Evolutionary conservation across 2,797 vertebrate species (phyloP).

Genomic region (Anisognathus igniventris): DNA sequence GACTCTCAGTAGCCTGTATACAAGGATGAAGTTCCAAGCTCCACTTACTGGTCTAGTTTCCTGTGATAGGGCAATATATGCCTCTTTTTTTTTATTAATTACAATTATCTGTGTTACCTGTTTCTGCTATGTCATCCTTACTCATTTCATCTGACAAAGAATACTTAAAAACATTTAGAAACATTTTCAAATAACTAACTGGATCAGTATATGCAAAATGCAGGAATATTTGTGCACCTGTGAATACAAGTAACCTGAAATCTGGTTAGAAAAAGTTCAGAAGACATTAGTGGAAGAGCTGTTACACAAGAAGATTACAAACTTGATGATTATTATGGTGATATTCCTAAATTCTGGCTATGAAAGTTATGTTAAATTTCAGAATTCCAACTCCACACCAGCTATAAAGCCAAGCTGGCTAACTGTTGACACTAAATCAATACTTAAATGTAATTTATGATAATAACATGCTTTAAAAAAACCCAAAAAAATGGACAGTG

Average conservation of each 20-base stretch:
- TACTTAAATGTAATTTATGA: neutral
- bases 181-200: neutral
- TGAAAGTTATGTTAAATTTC: neutral
- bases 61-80: neutral
- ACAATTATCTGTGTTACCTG: neutral
- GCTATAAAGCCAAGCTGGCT: neutral
- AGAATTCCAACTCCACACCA: neutral
- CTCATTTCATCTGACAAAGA: neutral
- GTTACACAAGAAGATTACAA: neutral
- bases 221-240: neutral
- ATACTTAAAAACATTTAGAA: neutral
- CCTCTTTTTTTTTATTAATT: neutral
- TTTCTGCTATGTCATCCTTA: neutral
- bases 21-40: neutral
- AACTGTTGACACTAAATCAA: neutral
- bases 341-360: neutral
- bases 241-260: neutral
- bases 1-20: neutral
- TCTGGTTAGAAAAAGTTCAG: neutral
- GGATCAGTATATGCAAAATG: neutral
- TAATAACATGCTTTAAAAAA: neutral
- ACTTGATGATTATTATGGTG: neutral
- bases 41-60: neutral
- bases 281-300: neutral
- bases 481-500: too few relatives aligned